Conservation (phyloP, 2,113 vertebrate genomes). For the Nyctereutes procyonoides region DNA sequence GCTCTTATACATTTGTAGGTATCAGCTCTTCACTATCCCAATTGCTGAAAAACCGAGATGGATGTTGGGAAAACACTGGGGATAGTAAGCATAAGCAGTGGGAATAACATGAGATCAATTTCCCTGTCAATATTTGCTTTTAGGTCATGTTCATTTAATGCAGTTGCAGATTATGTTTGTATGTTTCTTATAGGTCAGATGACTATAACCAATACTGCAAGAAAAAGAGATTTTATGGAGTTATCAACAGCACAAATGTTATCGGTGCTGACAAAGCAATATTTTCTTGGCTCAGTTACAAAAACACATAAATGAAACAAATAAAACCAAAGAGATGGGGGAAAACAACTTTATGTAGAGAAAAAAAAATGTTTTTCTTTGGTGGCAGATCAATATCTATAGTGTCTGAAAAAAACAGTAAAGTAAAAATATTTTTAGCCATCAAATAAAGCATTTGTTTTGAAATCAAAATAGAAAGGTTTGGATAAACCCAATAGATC, state of each 20-base stretch:
- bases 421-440: conserved; percentile 51
- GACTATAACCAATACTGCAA: background rate
- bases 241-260: background rate
- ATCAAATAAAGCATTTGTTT: conserved; percentile 20
- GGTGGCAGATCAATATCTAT: background rate
- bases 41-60: background rate
- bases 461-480: conserved; percentile 34
- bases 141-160: background rate
- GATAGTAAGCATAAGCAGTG: background rate
- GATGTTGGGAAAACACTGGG: background rate
- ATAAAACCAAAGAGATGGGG: background rate
- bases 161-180: background rate
- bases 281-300: conserved; percentile 18
- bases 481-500: background rate
- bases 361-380: conserved; percentile 6
- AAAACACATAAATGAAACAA: conserved; percentile 43
- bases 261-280: background rate
- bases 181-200: background rate
- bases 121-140: background rate
- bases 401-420: background rate
- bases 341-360: background rate
- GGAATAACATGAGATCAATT: background rate
- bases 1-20: background rate
- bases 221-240: background rate
- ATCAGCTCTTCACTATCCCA: background rate